These are phyloP conservation scores for Amblyraja radiata DNA, from an alignment of 2,797 vertebrate species.

Conservation along the genomic window DNA sequence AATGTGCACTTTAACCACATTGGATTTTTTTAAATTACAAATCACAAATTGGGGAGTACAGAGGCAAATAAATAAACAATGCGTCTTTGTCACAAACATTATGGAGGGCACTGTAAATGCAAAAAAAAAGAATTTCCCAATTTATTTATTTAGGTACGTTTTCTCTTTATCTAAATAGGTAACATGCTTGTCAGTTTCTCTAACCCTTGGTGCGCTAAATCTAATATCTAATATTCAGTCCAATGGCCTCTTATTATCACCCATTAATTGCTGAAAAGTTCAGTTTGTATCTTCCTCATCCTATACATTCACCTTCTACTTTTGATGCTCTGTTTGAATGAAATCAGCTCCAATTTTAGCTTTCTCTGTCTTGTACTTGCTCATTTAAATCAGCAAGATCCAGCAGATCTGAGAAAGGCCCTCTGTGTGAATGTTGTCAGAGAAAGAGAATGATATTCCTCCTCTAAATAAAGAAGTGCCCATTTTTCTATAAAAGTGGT, in stretches of 20 bases:
- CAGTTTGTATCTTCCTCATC: not conserved
- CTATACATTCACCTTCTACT: not conserved
- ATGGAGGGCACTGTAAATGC: no score
- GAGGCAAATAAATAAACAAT: no score
- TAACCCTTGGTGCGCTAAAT: no score
- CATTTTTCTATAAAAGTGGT: no score
- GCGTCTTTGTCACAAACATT: no score
- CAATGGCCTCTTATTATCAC: not conserved
- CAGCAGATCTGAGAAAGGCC: not conserved
- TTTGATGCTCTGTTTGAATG: not conserved
- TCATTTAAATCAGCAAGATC: not conserved
- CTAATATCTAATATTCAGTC: no score
- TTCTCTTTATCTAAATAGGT: not conserved
- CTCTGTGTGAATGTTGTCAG: not conserved
- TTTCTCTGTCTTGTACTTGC: not conserved
- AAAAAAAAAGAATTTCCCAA: not conserved
- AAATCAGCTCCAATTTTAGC: not conserved
- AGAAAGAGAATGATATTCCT: not conserved
- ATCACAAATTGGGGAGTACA: no score
- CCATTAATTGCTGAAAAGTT: not conserved
- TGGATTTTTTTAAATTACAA: no score
- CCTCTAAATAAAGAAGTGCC: not conserved
- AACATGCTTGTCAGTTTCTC: not conserved
- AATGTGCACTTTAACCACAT: no score
- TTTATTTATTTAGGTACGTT: not conserved